A percentile compares a stretch with the other conserved stretches of the same genome.
phyloP scores from a whole-genome alignment of 2,888 invertebrate species.

The Odiellus spinosus region DNA sequence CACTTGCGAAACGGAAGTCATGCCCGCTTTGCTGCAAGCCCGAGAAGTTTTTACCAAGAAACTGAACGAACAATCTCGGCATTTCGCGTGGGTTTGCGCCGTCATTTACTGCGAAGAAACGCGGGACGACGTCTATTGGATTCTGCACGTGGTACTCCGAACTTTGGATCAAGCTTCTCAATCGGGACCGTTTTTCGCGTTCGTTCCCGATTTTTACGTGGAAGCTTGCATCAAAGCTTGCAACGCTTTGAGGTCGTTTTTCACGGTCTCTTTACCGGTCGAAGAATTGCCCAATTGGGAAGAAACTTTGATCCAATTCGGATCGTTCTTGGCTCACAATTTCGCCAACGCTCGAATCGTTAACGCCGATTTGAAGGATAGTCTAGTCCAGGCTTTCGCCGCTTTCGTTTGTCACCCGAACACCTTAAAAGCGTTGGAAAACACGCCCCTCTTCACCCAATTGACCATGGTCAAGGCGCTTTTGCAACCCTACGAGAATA shows the following conservation, averaged over 20 bases:
- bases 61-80: conserved; percentile 42
- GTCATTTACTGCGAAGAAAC: conserved; percentile 39
- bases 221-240: conserved; percentile 48
- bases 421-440: conserved; percentile 54
- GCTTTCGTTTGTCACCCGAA: conserved; percentile 55
- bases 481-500: conserved; percentile 59
- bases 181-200: conserved; percentile 46
- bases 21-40: conserved; percentile 41
- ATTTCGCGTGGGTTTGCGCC: conserved; percentile 53
- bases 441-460: conserved; percentile 42
- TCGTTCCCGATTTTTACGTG: conserved; percentile 56
- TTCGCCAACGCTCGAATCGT: conserved; percentile 59
- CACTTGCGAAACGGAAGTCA: conserved; percentile 27
- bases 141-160: conserved; percentile 42
- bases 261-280: conserved; percentile 38
- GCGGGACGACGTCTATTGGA: conserved; percentile 38
- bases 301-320: conserved; percentile 44
- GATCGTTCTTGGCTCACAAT: conserved; percentile 54
- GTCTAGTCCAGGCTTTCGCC: conserved; percentile 55
- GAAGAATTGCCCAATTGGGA: conserved; percentile 24
- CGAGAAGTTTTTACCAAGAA: conserved; percentile 43
- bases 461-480: conserved; percentile 48
- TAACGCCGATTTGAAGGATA: conserved; percentile 48
- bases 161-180: conserved; percentile 44
- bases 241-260: conserved; percentile 44